Evolutionary conservation across 2,797 vertebrate genomes (phyloP).

Genomic region (Bucorvus abyssinicus): DNA sequence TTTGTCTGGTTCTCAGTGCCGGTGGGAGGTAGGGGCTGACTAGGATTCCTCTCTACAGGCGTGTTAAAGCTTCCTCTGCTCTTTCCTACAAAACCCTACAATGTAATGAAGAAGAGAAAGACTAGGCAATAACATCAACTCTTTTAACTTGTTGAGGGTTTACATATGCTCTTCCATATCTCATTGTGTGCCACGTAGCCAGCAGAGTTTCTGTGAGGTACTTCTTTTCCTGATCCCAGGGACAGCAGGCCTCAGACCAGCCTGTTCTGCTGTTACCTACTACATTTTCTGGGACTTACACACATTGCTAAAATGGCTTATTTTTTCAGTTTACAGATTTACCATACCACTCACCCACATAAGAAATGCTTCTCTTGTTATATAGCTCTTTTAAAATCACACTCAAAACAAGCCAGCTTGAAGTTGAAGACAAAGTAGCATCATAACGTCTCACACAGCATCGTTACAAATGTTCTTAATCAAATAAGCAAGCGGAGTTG

Average conservation of each 20-base stretch:
- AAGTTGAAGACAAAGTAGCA: not conserved
- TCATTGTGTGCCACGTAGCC: accelerated
- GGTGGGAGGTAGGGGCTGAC: not conserved
- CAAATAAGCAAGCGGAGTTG: not conserved
- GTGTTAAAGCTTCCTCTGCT: not conserved
- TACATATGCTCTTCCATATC: not conserved
- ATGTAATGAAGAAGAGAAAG: accelerated
- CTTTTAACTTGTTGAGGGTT: not conserved
- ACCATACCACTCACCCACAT: not conserved
- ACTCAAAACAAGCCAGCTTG: not conserved
- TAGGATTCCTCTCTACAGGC: not conserved
- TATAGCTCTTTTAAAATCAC: not conserved
- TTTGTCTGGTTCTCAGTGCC: not conserved
- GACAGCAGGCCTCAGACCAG: not conserved
- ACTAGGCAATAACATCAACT: not conserved
- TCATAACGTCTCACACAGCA: not conserved
- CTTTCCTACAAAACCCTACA: not conserved
- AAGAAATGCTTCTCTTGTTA: not conserved
- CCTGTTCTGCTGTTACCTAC: not conserved
- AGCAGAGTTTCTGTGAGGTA: not conserved
- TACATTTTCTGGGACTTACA: not conserved
- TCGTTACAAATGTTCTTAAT: not conserved
- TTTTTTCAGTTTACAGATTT: not conserved
- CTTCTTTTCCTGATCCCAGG: not conserved
- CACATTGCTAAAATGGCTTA: not conserved